phyloP scores from a whole-genome alignment of 2,797 vertebrate genomes.

The Leucoraja ocellata region DNA sequence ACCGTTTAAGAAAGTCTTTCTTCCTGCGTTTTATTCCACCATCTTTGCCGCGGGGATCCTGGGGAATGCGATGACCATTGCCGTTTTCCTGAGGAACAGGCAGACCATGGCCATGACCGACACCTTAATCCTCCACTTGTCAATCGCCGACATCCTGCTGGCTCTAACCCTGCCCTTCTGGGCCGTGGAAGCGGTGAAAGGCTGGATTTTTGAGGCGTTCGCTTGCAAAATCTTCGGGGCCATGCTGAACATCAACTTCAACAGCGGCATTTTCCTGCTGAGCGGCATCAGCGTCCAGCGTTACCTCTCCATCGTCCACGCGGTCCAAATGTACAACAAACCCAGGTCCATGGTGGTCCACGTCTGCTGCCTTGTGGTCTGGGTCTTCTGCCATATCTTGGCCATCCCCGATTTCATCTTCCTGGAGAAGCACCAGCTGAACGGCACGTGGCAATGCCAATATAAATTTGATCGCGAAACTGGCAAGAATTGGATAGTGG shows the following conservation, averaged over 20 bases:
- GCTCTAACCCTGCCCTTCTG: constrained; percentile 70
- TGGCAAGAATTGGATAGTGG: constrained; percentile 30
- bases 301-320: constrained; percentile 55
- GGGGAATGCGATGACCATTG: constrained; percentile 63
- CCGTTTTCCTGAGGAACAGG: constrained; percentile 56
- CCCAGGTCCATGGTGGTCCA: constrained; percentile 38
- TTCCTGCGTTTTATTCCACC: constrained; percentile 57
- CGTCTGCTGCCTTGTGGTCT: constrained; percentile 46
- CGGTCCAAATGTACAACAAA: constrained; percentile 53
- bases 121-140: constrained; percentile 71
- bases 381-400: constrained; percentile 50
- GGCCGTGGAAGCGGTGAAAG: constrained; percentile 55
- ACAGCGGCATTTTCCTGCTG: constrained; percentile 53
- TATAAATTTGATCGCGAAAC: constrained; percentile 40
- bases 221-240: constrained; percentile 70
- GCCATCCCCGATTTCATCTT: constrained; percentile 53
- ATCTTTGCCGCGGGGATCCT: constrained; percentile 62
- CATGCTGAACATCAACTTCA: constrained; percentile 67
- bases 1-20: constrained; percentile 59
- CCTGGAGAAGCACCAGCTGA: constrained; percentile 34
- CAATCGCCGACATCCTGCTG: constrained; percentile 62
- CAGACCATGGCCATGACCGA: constrained; percentile 64
- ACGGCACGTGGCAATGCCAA: constrained; percentile 46
- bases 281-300: constrained; percentile 57
- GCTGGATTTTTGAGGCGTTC: constrained; percentile 64